A percentile compares a stretch with the other conserved stretches of the same genome.
phyloP scores from a whole-genome alignment of 2,113 vertebrate species.

The Emydura subglobosa region DNA sequence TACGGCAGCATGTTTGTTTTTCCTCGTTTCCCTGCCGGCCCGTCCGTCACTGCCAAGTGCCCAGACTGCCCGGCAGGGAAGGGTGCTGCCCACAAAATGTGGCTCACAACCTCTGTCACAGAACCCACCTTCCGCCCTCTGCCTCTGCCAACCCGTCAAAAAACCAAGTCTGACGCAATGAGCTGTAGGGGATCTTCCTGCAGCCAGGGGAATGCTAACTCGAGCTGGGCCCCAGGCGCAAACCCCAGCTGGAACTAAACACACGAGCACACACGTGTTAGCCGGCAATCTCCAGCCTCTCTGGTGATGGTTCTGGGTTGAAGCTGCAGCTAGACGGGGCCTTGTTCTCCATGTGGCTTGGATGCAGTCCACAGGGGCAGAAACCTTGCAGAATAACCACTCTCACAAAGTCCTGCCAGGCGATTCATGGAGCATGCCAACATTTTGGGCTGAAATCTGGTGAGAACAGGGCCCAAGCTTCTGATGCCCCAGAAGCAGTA shows the following conservation, averaged over 20 bases:
- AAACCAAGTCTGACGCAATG: too few relatives aligned
- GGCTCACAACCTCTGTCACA: not conserved
- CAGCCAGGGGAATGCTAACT: not conserved
- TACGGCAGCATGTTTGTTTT: rapidly evolving
- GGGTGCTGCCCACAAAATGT: not conserved
- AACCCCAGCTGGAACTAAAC: too few relatives aligned
- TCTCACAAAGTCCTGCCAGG: not conserved
- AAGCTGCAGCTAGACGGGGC: not conserved
- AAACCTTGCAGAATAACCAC: too few relatives aligned
- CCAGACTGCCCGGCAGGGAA: not conserved
- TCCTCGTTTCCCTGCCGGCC: not conserved
- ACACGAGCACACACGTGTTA: too few relatives aligned
- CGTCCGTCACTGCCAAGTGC: not conserved
- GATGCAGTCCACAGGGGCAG: not conserved
- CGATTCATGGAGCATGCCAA: too few relatives aligned
- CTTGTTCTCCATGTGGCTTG: not conserved
- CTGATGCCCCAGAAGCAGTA: too few relatives aligned
- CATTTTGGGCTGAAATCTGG: too few relatives aligned
- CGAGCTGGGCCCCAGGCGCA: not conserved
- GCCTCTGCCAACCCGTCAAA: too few relatives aligned
- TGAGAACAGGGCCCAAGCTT: too few relatives aligned
- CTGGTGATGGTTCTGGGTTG: too few relatives aligned
- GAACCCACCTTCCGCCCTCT: not conserved
- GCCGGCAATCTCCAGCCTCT: too few relatives aligned
- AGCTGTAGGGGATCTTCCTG: not conserved